Base-by-base conservation (phyloP, 2,113 vertebrate species). In the Notiomystis cincta region DNA sequence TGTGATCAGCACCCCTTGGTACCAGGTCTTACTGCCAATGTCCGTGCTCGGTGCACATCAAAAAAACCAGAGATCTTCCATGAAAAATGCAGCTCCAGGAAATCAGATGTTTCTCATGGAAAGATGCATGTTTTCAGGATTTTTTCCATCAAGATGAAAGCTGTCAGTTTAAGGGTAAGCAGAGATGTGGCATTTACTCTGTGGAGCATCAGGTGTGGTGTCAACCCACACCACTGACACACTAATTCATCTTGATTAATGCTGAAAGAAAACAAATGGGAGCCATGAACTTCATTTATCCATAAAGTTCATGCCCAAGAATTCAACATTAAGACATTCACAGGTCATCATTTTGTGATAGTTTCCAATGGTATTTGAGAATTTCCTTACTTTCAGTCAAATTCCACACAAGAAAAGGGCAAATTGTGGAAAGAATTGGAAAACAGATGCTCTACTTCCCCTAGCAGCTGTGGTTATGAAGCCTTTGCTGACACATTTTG, bases 11-110 rank as follows among this genome's bases (percentile, higher is more conserved):
- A 0, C 9, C 3, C 67, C 61, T 80, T 0, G 2, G 66, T 5
- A 53, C 45, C 15, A 82, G 71, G 64, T 18, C 33, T 47, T 44
- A 30, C 20, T 45, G 35, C 40, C 7, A 2, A 15, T 3, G 64
- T 23, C 87, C 7, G 2, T 1, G 4, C 44, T 40, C 11, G 0
- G 21, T 1, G 8, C 5, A 4, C 28, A 2, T 3, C 0, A 2
- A 23, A 45, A 78, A 62, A 71, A 48, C 13, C 88, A 2, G 48
- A 35, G 21, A 8, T 23, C 22, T 72, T 15, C 83, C 56, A 27
- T 6, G 19, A 50, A 56, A 95, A 84, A 45, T 1, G 44, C 23
- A 56, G 28, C 7, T 66, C 21, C 21, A 21, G 60, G 33, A 62
- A 95, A 83, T 11, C 7, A 5, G 4, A 11, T 0, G 0, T 54